Base-by-base conservation (phyloP, 2,113 vertebrate species). In the Dasyornis broadbenti region DNA sequence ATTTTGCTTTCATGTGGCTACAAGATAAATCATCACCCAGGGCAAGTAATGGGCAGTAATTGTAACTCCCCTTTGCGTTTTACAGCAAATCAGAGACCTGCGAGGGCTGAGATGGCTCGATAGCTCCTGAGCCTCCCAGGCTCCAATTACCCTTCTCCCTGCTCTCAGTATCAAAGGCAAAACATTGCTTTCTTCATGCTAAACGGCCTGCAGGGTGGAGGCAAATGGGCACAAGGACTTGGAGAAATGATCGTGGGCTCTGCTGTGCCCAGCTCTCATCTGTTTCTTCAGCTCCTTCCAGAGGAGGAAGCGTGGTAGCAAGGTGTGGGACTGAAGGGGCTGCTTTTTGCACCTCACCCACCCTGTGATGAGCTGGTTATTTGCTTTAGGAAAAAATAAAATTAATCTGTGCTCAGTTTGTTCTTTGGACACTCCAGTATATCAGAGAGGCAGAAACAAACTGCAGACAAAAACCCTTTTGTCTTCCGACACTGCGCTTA, bases 61-160 rank as follows among this genome's bases (percentile, higher is more conserved):
- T 79, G 54, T 64, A 76, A 82, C 54, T 86, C 60, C 68, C 37
- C 60, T 93, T 65, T 35, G 52, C 56, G 10, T 54, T 53, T 70
- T 59, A 23, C 33, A 78, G 80, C 54, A 23, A 57, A 52, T 92
- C 45, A 56, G 52, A 94, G 83, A 39, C 44, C 69, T 83, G 49
- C 0, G 3, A 93, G 72, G 82, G 64, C 76, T 89, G 82, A 81
- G 64, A 77, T 86, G 68, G 76, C 91, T 93, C 17, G 0, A 66
- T 15, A 89, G 86, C 68, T 78, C 3, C 94, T 6, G 27, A 4
- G 8, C 82, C 94, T 93, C 92, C 68, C 86, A 86, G 79, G 68
- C 68, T 89, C 80, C 92, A 95, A 92, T 96, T 93, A 90, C 86
- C 64, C 76, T 82, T 56, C 80, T 90, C 19, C 0, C 86, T 59